Percentiles rank a stretch among this genome's conserved stretches.
Evolutionary conservation across 2,113 vertebrate genomes (phyloP).

Genomic region (Nycticebus coucang): DNA sequence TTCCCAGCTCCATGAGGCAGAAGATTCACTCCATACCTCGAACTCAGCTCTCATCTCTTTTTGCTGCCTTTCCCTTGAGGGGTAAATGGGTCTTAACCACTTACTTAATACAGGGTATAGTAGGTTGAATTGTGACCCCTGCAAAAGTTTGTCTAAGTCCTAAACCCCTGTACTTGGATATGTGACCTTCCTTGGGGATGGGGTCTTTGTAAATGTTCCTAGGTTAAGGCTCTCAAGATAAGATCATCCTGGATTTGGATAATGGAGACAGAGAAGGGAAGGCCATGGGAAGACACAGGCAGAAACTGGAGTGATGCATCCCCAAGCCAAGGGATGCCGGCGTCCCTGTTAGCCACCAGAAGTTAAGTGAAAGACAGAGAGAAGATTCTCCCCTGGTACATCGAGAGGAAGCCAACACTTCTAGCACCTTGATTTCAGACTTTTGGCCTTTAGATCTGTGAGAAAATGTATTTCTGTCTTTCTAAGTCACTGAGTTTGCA

Average conservation of each 20-base stretch:
- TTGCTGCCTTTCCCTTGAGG: not conserved
- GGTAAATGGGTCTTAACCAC: not conserved
- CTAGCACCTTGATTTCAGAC: not conserved
- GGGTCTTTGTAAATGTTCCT: not conserved
- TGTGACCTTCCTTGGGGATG: not conserved
- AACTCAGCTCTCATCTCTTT: not conserved
- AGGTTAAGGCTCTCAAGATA: not conserved
- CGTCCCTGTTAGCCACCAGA: accelerated
- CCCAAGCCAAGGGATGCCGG: accelerated
- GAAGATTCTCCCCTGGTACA: not conserved
- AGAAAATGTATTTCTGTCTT: not conserved
- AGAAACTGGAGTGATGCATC: not conserved
- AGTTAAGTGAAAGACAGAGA: not conserved
- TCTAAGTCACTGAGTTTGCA: not conserved
- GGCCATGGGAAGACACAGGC: not conserved
- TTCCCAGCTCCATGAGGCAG: not conserved
- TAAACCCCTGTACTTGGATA: not conserved
- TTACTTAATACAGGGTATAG: not conserved
- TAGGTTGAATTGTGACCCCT: not conserved
- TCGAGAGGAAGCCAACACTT: not conserved
- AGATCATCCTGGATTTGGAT: not conserved
- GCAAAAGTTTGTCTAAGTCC: not conserved
- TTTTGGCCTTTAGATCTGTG: not conserved
- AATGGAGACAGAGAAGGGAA: not conserved
- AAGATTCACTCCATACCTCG: no score